Evolutionary conservation across 2,888 invertebrate genomes (phyloP).

Genomic region (Xylocampa areola): DNA sequence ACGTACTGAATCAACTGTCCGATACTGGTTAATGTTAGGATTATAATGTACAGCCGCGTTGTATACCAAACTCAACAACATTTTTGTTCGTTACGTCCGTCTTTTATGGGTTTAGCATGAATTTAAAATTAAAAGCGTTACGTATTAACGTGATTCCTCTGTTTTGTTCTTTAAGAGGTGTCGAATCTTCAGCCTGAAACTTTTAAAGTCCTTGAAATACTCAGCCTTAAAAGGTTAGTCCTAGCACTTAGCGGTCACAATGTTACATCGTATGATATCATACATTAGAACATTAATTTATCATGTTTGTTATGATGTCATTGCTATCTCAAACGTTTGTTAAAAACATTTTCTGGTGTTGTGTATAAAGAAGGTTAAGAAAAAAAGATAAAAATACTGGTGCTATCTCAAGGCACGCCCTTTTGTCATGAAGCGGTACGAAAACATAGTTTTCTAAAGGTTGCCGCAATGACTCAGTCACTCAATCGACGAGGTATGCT

Average conservation of each 20-base stretch:
- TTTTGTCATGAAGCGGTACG: constrained; percentile 51
- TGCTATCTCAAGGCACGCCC: constrained; percentile 61
- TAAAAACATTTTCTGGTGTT: constrained; percentile 22
- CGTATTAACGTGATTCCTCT: constrained; percentile 15
- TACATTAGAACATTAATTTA: constrained; percentile 63
- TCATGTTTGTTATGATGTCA: constrained; percentile 70
- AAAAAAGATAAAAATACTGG: constrained; percentile 30
- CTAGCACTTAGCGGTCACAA: constrained; percentile 46
- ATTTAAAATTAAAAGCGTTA: constrained; percentile 17
- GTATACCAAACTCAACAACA: constrained; percentile 24
- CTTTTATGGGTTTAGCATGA: constrained; percentile 34
- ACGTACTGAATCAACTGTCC: constrained; percentile 68
- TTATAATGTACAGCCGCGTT: constrained; percentile 49
- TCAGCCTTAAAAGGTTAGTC: constrained; percentile 54
- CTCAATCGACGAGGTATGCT: constrained; percentile 66
- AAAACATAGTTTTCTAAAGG: constrained; percentile 57
- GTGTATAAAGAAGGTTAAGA: constrained; percentile 27
- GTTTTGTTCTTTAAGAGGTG: constrained; percentile 19
- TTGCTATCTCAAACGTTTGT: constrained; percentile 58
- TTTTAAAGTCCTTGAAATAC: constrained; percentile 17
- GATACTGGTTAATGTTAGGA: constrained; percentile 64
- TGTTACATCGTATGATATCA: constrained; percentile 69
- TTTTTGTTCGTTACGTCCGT: constrained; percentile 12
- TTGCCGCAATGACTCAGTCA: constrained; percentile 60
- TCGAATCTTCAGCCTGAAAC: constrained; percentile 3